Percentiles rank a stretch among this genome's conserved stretches.
These are phyloP conservation scores for Globicephala melas DNA, from an alignment of 2,113 vertebrate genomes.

Conservation along the genomic window DNA sequence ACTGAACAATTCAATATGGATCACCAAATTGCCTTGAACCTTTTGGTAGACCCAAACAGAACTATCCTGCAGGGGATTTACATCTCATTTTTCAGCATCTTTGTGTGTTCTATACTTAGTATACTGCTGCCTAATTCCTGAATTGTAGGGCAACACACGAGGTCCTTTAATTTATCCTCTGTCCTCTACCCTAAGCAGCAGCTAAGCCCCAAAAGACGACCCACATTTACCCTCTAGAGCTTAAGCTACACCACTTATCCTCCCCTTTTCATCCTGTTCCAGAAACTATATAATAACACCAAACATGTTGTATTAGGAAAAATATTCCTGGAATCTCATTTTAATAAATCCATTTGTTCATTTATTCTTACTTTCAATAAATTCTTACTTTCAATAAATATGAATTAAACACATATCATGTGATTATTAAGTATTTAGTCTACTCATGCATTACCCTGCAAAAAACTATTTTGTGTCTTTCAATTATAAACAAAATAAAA, in stretches of 20 bases:
- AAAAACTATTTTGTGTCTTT: neutral
- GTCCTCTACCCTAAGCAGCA: neutral
- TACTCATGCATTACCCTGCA: neutral
- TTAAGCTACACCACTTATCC: rapidly evolving
- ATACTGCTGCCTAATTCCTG: neutral
- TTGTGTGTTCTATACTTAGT: neutral
- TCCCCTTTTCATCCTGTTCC: neutral
- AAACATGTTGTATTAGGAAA: neutral
- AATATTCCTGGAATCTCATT: neutral
- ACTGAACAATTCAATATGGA: neutral
- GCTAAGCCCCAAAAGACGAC: neutral
- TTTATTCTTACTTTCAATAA: neutral
- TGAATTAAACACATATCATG: neutral
- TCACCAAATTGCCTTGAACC: neutral
- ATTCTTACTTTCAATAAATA: neutral
- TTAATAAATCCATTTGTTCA: neutral
- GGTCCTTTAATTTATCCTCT: neutral
- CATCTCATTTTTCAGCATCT: neutral
- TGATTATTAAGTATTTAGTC: neutral
- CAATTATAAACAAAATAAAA: neutral
- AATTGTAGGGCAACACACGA: neutral
- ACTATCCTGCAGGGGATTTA: neutral
- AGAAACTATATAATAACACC: neutral
- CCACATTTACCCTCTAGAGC: neutral
- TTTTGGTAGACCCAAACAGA: neutral